Evolutionary conservation across 2,797 vertebrate species (phyloP), one percentile per base, ranked within the genome.

Genomic region (Nothura maculosa): DNA sequence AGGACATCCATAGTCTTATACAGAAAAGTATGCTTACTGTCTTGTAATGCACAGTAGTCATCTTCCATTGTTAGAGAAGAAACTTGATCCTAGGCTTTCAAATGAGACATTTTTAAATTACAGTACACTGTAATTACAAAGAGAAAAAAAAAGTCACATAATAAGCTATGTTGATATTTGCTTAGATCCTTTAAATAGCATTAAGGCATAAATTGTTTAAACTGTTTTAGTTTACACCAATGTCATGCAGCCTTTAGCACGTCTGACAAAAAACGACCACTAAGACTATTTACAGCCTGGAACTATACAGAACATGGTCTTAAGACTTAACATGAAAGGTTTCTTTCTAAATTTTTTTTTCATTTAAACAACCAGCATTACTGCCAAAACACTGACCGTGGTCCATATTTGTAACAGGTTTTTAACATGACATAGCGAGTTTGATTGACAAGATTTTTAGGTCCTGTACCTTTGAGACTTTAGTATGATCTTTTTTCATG

Each of bases 341-440:
- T 96, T 97, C 87, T 94, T 97, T 95, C 75, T 93, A 73, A 72
- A 94, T 97, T 97, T 97, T 95, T 96, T 97, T 97, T 97, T 96
- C 75, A 92, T 97, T 97, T 96, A 89, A 97, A 97, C 97, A 98
- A 98, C 98, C 98, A 98, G 98, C 98, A 98, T 98, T 98, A 98
- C 98, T 98, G 98, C 98, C 98, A 98, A 97, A 97, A 97, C 96
- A 96, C 97, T 91, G 95, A 90, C 81, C 75, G 97, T 97, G 97
- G 96, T 98, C 97, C 98, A 97, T 94, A 97, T 98, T 98, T 98
- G 69, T 98, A 98, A 96, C 96, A 93, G 90, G 94, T 98, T 98
- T 98, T 98, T 98, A 98, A 98, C 97, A 98, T 96, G 95, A 97
- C 96, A 96, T 97, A 96, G 89, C 91, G 95, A 90, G 95, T 98